Base-by-base conservation (phyloP, 2,888 invertebrate genomes). In the Protonemura montana region DNA sequence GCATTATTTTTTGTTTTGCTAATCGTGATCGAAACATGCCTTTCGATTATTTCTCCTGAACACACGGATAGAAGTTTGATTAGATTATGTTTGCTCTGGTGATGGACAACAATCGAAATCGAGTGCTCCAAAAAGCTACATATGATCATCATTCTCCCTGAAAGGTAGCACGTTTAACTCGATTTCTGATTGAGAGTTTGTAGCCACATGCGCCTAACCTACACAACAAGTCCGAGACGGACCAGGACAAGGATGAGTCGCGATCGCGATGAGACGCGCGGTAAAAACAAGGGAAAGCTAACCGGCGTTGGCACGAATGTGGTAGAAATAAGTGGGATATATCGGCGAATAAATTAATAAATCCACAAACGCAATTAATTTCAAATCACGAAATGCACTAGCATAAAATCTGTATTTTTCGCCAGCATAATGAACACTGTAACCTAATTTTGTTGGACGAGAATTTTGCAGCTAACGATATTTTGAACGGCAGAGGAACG, bases 61-160 rank as follows among this genome's bases (percentile, higher is more conserved):
- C 59, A 59, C 59, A 59, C 59, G 59, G 21, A 59, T 59, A 59
- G 59, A 59, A 16, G 21, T 59, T 59, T 59, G 59, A 59, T 59
- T 59, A 59, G 59, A 59, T 59, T 59, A 59, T 59, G 59, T 59
- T 59, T 21, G 59, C 13, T 59, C 21, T 21, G 21, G 59, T 21
- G 59, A 59, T 59, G 35, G 35, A 35, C 59, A 59, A 59, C 59
- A 59, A 59, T 59, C 59, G 59, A 59, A 59, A 59, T 59, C 59
- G 59, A 59, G 21, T 59, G 59, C 59, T 59, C 59, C 59, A 59
- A 59, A 59, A 59, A 59, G 59, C 35, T 35, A 35, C 35, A 35
- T 35, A 35, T 35, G 35, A 35, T 35, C 35, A 35, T 35, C 35
- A 35, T 35, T 35, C 35, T 3, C 59, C 59, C 59, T 1, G 59